Conservation (phyloP, 2,113 vertebrate species). For the Muntiacus reevesi region DNA sequence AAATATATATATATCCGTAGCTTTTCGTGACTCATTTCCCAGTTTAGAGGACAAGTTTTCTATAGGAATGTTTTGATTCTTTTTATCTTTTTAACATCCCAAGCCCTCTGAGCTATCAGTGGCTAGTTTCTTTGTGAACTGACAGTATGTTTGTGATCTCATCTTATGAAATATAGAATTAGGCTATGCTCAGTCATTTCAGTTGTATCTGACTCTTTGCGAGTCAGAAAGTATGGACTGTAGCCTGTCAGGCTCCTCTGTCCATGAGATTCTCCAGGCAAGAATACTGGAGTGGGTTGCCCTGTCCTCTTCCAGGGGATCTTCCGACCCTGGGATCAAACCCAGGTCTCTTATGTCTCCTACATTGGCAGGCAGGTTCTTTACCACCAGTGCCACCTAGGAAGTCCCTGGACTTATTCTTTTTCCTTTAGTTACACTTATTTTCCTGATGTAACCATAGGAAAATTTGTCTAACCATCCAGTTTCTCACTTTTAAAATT, state of each 20-base stretch:
- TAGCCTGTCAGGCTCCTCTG: neutral
- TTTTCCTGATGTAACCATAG: neutral
- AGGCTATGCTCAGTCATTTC: neutral
- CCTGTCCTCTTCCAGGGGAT: neutral
- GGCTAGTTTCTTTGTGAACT: neutral
- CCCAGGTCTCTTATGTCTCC: neutral
- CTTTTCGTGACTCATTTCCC: neutral
- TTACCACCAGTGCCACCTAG: neutral
- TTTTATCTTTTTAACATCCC: neutral
- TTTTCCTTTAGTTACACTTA: neutral
- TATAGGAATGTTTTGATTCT: neutral
- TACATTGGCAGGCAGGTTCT: neutral
- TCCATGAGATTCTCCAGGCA: neutral
- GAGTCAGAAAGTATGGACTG: neutral
- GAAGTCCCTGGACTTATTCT: neutral
- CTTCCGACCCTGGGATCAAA: neutral
- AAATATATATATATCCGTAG: neutral
- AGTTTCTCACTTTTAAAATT: neutral
- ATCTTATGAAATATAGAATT: neutral
- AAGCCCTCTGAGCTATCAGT: neutral
- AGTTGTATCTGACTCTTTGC: neutral
- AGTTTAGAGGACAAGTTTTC: neutral
- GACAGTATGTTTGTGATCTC: neutral
- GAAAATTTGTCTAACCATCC: neutral
- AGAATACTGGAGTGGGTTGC: neutral